Evolutionary conservation across 2,888 invertebrate genomes (phyloP).

Genomic region (Campoplex capitator): DNA sequence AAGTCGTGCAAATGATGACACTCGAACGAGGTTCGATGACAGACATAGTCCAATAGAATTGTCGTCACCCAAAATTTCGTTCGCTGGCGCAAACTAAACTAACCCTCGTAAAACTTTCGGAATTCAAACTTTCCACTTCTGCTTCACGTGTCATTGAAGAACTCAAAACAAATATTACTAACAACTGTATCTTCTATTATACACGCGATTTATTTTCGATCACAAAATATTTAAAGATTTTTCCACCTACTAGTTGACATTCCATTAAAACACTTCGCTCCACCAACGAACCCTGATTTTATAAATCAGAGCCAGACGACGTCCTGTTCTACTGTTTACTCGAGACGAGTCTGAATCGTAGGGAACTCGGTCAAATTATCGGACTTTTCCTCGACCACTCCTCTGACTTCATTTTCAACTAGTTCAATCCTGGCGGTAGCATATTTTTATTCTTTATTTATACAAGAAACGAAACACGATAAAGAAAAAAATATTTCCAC

Average conservation of each 20-base stretch:
- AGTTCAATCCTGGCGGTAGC: neutral
- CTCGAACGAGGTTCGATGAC: slow-evolving; percentile 42
- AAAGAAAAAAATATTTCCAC: neutral
- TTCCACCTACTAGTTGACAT: slow-evolving; percentile 16
- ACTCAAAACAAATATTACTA: neutral
- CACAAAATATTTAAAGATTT: slow-evolving; percentile 9
- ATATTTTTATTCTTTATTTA: neutral
- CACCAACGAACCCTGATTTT: neutral
- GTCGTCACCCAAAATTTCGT: slow-evolving; percentile 41
- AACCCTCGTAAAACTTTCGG: slow-evolving; percentile 45
- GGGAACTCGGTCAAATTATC: neutral
- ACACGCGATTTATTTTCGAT: slow-evolving; percentile 17
- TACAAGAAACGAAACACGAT: neutral
- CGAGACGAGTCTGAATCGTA: slow-evolving; percentile 7
- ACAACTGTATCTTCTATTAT: neutral
- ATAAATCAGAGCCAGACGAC: slow-evolving; percentile 7
- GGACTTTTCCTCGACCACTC: neutral
- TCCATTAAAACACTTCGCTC: neutral
- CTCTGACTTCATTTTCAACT: neutral
- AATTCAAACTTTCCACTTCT: slow-evolving; percentile 12
- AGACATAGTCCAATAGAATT: slow-evolving; percentile 23
- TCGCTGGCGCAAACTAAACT: slow-evolving; percentile 35
- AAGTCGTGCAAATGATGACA: slow-evolving; percentile 37
- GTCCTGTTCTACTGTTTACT: neutral
- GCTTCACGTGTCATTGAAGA: neutral